Conservation (phyloP, 1,140 invertebrate genomes). For the Heliconius congener region DNA sequence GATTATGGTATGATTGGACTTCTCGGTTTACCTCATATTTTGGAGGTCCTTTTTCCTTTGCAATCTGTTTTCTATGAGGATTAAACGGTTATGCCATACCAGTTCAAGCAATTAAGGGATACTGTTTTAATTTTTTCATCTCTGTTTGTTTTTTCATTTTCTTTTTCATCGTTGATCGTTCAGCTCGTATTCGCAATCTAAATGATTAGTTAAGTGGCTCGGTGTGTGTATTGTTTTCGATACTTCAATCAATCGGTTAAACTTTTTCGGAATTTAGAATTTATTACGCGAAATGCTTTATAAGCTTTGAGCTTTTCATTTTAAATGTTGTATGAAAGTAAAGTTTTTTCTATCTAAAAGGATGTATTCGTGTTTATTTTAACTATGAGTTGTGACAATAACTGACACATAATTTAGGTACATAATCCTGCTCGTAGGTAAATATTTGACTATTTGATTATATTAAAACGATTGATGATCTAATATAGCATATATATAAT, state of each 20-base stretch:
- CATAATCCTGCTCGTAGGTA: too few species aligned
- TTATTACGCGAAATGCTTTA: neutral
- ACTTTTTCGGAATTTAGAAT: constrained; percentile 3
- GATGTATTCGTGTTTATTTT: too few species aligned
- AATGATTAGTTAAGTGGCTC: constrained; percentile 43
- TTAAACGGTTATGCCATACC: constrained; percentile 42
- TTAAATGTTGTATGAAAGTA: neutral
- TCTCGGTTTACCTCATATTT: constrained; percentile 69
- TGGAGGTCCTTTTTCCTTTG: constrained; percentile 53
- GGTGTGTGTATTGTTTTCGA: neutral
- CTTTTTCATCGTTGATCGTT: neutral
- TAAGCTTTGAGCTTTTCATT: neutral
- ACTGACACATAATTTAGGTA: too few species aligned
- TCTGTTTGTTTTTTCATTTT: constrained; percentile 33
- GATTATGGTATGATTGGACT: constrained; percentile 77
- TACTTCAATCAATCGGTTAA: neutral
- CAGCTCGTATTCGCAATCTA: constrained; percentile 27
- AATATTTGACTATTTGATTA: too few species aligned
- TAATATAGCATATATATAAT: too few species aligned
- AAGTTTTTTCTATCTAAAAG: neutral
- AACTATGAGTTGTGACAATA: too few species aligned
- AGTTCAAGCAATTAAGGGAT: constrained; percentile 50
- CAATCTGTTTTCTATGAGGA: constrained; percentile 58
- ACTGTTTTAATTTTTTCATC: constrained; percentile 24
- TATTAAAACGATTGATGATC: too few species aligned